Base-by-base conservation (phyloP, 2,888 invertebrate genomes). In the Andrena bucephala region DNA sequence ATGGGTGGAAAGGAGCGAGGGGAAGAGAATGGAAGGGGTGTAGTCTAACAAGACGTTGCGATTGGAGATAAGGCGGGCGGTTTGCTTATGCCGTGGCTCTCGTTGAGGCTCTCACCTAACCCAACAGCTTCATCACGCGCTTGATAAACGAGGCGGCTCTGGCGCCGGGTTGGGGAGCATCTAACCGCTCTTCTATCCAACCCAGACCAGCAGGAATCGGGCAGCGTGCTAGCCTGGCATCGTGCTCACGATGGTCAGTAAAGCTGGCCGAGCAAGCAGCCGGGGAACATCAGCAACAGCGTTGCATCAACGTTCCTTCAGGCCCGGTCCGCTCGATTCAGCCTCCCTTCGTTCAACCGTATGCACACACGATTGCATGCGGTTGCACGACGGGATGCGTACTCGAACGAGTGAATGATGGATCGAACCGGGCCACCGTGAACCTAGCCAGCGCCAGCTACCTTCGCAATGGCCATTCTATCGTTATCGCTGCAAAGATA, bases 51-150 rank as follows among this genome's bases (percentile, higher is more conserved):
- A 88, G 88, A 88, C 89, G 76, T 89, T 87, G 87, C 85, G 89
- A 87, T 88, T 83, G 66, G 81, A 88, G 88, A 89, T 89, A 89
- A 88, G 87, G 69, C 83, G 83, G 70, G 79, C 69, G 84, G 88
- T 88, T 88, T 87, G 81, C 89, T 89, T 89, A 89, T 86, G 88
- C 90, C 83, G 42, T 68, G 65, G 74, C 71, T 74, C 83, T 74
- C 63, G 78, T 42, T n/a, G 81, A 79, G 78, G 69, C 85, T 70
- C 50, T 66, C 67, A 82, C 71, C 81, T 81, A 84, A 86, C 85
- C 89, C 89, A 90, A 90, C 91, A 91, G 88, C 91, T 91, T 89
- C 91, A 90, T 91, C 91, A 89, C 89, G 78, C 81, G 83, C 87
- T 89, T 88, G 88, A 88, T 89, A 87, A 88, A 88, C 87, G 88